Evolutionary conservation across 2,888 invertebrate genomes (phyloP), one percentile per base, ranked within the genome.

Genomic region (Parapristionchus giblindavisi): DNA sequence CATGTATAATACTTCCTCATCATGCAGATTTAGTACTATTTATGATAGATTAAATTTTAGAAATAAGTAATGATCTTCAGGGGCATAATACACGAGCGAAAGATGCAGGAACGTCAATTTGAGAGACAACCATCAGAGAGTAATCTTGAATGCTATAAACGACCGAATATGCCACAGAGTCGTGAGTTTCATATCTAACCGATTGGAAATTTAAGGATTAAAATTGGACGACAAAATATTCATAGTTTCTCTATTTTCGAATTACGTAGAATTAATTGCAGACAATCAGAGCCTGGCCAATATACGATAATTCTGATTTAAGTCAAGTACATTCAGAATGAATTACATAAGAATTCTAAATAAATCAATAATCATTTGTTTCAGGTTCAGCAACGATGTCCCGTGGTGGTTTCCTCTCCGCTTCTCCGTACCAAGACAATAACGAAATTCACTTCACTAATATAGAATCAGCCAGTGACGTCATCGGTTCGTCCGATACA

Each of bases 81-180:
- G 24, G 34, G 68, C 32, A 38, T 68, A 5, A 68, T 68, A n/a
- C 51, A 52, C 52, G 51, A 68, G 68, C 34, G 38, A 38, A n/a
- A 48, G 32, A 11, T 4, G 61, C 3, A 24, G 24, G 68, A n/a
- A 24, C n/a, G n/a, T 6, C 36, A 68, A 21, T 32, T 34, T 1
- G 68, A 36, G n/a, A 48, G 68, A 21, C 68, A 68, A 52, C 68
- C 68, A 8, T 52, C 51, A n/a, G 68, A 68, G 52, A 36, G 36
- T 24, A 68, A 68, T 36, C 68, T 68, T 36, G 68, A 68, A 52
- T 52, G 52, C 68, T 68, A 68, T 52, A 68, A 68, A 36, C 21
- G 68, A 29, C 68, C 68, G 43, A 68, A 68, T 52, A 68, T 68
- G 68, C 68, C 68, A 21, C 68, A 48, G 29, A 65, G 63, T 43